Evolutionary conservation across 2,113 vertebrate genomes (phyloP), one percentile per base, ranked within the genome.

Genomic region (Triplophysa tibetana): DNA sequence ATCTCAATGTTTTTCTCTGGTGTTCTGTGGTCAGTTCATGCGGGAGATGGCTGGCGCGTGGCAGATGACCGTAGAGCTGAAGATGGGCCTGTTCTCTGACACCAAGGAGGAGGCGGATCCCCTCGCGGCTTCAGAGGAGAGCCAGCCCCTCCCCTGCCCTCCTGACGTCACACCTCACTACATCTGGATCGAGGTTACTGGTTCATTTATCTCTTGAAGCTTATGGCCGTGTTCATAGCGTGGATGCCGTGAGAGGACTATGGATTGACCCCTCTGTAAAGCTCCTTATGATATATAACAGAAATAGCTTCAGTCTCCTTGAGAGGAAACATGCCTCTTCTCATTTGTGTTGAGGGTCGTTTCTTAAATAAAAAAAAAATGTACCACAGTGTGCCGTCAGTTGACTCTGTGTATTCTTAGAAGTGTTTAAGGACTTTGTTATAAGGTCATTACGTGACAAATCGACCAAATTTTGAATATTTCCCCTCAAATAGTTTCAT

Each of bases 31-130:
- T 8, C 82, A 99, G 98, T 99, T 99, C 80, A 96, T 99, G 96
- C 93, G 98, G 1, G 98, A 99, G 88, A 98, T 99, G 97, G 94
- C 96, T 0, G 97, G 98, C 12, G 97, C 98, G 12, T 99, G 98
- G 98, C 97, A 98, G 81, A 99, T 99, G 98, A 98, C 98, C 0
- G 96, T 99, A 84, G 96, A 99, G 87, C 94, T 97, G 89, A 98
- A 97, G 90, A 91, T 96, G 70, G 98, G 98, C 77, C 87, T 99
- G 24, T 99, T 99, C 87, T 98, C 97, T 0, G 92, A 94, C 0
- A 94, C 96, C 58, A 91, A 94, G 84, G 94, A 95, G 85, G 97
- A 99, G 91, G 97, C 97, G 0, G 98, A 99, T 84, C 98, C 98
- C 0, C 89, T 99, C 77, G 97, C 98, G 0, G 97, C 97, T 0